Conservation (phyloP, 2,888 invertebrate species). For the Ypsolopha scabrella region DNA sequence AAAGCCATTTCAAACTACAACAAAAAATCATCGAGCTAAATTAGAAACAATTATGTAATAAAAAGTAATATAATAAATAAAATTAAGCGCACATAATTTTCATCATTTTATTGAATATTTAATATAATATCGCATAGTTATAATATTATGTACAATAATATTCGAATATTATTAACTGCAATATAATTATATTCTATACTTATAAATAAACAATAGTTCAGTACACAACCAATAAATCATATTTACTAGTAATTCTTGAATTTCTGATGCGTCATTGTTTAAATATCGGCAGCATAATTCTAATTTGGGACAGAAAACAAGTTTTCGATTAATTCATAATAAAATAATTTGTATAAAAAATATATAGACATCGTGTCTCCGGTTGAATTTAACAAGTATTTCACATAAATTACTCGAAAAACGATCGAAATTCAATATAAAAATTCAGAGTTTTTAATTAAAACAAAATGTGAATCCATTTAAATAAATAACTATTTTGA, state of each 20-base stretch:
- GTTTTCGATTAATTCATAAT: no score
- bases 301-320: no score
- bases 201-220: conserved; percentile 36
- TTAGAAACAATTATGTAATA: neutral
- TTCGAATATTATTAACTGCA: conserved; percentile 38
- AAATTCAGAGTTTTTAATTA: no score
- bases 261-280: no score
- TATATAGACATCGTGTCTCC: neutral
- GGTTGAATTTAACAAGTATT: no score
- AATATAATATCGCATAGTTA: conserved; percentile 48
- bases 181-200: conserved; percentile 34
- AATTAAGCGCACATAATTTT: conserved; percentile 14
- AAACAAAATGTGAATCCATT: no score
- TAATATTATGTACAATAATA: conserved; percentile 52
- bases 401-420: no score
- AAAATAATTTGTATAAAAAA: neutral
- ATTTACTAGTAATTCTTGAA: neutral
- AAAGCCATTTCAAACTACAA: no score
- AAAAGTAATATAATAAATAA: no score
- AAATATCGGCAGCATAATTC: no score
- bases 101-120: conserved; percentile 54
- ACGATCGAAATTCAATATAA: no score
- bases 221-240: conserved; percentile 39
- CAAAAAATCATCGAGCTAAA: neutral
- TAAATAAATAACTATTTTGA: neutral